Evolutionary conservation across 2,888 invertebrate genomes (phyloP).

Genomic region (Shargacucullia verbasci): DNA sequence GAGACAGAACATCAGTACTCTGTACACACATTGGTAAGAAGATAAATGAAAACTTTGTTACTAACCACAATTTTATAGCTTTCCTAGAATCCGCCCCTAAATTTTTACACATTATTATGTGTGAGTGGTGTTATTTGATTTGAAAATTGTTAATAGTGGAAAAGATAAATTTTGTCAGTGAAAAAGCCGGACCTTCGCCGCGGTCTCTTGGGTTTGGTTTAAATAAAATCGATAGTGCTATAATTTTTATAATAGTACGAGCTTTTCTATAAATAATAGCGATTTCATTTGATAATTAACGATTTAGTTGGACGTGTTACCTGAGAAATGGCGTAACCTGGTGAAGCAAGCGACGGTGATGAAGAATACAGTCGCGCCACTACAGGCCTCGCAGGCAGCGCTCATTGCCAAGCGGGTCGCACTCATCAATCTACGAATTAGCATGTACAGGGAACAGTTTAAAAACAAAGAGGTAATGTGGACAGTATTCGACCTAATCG

Average conservation of each 20-base stretch:
- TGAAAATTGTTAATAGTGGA: too few species aligned
- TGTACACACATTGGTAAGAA: conserved; percentile 82
- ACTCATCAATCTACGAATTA: conserved; percentile 94
- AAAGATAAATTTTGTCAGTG: too few species aligned
- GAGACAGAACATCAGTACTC: conserved; percentile 72
- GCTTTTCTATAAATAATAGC: too few species aligned
- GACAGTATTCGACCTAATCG: background rate
- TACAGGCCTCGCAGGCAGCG: conserved; percentile 96
- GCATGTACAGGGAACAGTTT: conserved; percentile 93
- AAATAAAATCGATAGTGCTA: too few species aligned
- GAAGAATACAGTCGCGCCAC: conserved; percentile 95
- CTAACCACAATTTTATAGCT: background rate
- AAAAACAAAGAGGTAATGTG: conserved; percentile 80
- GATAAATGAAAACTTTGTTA: background rate
- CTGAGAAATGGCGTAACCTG: conserved; percentile 95
- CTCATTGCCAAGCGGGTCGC: conserved; percentile 95
- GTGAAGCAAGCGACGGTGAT: conserved; percentile 95
- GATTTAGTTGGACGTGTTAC: conserved; percentile 91
- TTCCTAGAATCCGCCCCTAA: background rate
- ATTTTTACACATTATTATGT: too few species aligned
- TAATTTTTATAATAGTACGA: too few species aligned
- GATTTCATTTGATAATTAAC: background rate
- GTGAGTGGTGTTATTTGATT: too few species aligned
- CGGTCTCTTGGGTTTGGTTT: too few species aligned
- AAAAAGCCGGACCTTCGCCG: too few species aligned